A percentile compares a stretch with the other conserved stretches of the same genome.
Evolutionary conservation across 2,888 invertebrate species (phyloP).

Genomic region (Cheiracanthium punctorium): DNA sequence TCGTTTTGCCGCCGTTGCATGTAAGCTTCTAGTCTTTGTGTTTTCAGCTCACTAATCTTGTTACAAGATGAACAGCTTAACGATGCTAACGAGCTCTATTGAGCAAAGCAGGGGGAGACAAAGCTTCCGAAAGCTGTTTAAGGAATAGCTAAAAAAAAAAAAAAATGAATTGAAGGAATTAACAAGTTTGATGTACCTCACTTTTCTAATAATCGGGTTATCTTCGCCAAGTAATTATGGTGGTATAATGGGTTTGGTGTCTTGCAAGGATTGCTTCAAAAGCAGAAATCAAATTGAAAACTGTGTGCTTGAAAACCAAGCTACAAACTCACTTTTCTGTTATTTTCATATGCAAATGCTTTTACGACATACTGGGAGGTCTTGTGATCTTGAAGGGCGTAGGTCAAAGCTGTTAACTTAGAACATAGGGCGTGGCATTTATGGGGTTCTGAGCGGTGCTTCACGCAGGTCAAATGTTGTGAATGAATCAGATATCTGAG

Average conservation of each 20-base stretch:
- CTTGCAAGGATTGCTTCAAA: not conserved
- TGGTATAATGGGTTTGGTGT: not conserved
- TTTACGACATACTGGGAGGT: conserved; percentile 33
- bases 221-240: not conserved
- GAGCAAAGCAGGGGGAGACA: conserved; percentile 21
- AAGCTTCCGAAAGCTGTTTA: conserved; percentile 13
- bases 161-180: not conserved
- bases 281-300: not conserved
- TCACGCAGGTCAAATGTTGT: not conserved
- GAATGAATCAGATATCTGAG: conserved; percentile 33
- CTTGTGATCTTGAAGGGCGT: conserved; percentile 26
- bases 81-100: conserved; percentile 51
- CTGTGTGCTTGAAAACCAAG: not conserved
- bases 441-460: not conserved
- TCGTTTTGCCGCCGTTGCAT: not conserved
- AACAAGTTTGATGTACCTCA: not conserved
- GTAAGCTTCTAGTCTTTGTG: conserved; percentile 28
- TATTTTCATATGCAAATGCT: conserved; percentile 1
- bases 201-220: conserved; percentile 7
- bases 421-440: conserved; percentile 35
- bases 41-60: conserved; percentile 54
- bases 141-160: not conserved
- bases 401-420: conserved; percentile 26
- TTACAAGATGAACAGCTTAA: conserved; percentile 55
- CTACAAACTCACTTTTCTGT: not conserved